Percentiles rank a stretch among this genome's conserved stretches.
phyloP scores from a whole-genome alignment of 2,113 vertebrate species.

The Melospiza melodia region DNA sequence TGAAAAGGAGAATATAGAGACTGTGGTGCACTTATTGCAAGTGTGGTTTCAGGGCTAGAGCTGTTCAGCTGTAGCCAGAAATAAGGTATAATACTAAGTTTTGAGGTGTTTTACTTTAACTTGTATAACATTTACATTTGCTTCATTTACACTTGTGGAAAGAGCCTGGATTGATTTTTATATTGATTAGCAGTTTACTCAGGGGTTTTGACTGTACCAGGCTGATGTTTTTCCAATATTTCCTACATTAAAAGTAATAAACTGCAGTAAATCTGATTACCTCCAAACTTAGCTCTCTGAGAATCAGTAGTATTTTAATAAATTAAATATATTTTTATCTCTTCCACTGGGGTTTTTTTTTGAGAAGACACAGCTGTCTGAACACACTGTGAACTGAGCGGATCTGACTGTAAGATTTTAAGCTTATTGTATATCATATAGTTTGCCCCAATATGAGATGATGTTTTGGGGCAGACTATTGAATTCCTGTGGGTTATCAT shows the following conservation, averaged over 20 bases:
- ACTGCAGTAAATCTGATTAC: not conserved
- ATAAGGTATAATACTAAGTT: not conserved
- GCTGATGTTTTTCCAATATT: conserved; percentile 9
- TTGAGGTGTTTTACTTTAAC: not conserved
- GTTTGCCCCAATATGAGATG: not conserved
- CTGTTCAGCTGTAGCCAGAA: not conserved
- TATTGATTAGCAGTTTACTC: not conserved
- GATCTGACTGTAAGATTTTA: not conserved
- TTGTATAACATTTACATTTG: not conserved
- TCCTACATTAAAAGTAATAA: not conserved
- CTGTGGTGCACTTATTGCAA: not conserved
- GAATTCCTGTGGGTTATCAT: not conserved
- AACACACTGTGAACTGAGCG: not conserved
- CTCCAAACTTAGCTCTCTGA: not conserved
- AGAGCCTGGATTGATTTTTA: not conserved
- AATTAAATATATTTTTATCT: not conserved
- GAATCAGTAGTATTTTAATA: not conserved
- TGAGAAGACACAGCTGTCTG: not conserved
- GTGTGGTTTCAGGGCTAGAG: not conserved
- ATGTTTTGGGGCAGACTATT: not conserved
- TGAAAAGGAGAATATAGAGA: not conserved
- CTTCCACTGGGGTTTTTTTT: not conserved
- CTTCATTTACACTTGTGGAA: not conserved
- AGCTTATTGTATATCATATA: not conserved
- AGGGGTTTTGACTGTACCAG: not conserved